Conservation (phyloP, 2,113 vertebrate genomes). For the Narcine bancroftii region DNA sequence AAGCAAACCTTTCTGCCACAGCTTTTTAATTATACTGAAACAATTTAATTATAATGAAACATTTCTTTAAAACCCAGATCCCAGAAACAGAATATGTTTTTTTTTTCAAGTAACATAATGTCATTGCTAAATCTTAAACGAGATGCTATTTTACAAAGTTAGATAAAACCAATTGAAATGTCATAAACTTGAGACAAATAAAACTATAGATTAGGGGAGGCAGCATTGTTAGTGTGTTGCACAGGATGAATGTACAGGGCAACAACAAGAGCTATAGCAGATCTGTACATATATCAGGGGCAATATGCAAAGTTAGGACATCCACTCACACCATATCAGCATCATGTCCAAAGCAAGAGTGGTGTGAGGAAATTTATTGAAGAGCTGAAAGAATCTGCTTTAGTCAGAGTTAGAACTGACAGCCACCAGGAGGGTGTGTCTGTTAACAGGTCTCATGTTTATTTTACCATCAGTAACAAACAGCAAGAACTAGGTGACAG, state of each 20-base stretch:
- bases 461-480: neutral
- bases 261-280: neutral
- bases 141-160: conserved; percentile 38
- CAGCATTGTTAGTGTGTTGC: neutral
- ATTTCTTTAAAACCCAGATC: conserved; percentile 35
- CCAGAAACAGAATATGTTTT: conserved; percentile 34
- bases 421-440: neutral
- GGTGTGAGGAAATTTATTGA: neutral
- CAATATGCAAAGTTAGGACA: conserved; percentile 12
- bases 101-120: conserved; percentile 37
- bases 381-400: conserved; percentile 2
- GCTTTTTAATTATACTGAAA: conserved; percentile 33
- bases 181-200: conserved; percentile 33
- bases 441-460: neutral
- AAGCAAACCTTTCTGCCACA: conserved; percentile 19
- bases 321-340: neutral
- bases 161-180: conserved; percentile 26
- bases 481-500: neutral
- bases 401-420: neutral
- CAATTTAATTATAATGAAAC: conserved; percentile 35
- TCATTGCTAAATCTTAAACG: conserved; percentile 32
- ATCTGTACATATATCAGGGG: neutral
- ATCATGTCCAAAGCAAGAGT: neutral
- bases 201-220: conserved; percentile 28
- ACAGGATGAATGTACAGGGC: neutral